Conservation (phyloP, 2,797 vertebrate genomes). For the Ptychobarbus kaznakovi region DNA sequence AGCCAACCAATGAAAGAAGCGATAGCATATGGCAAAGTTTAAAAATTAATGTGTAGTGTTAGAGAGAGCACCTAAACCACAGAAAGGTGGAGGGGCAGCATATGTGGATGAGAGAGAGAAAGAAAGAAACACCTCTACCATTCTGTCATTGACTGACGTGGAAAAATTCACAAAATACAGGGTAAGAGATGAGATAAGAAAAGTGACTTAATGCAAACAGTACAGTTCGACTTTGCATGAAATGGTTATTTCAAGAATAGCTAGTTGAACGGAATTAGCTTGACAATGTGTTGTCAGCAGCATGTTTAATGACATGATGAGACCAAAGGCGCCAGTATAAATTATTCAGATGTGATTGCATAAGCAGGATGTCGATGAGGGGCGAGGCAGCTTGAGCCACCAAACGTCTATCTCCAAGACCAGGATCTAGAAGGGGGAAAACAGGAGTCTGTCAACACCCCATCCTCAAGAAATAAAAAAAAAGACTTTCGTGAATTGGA, state of each 20-base stretch:
- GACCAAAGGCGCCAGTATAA: constrained; percentile 59
- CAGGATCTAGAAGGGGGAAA: constrained; percentile 6
- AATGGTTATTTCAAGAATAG: constrained; percentile 7
- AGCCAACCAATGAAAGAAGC: constrained; percentile 66
- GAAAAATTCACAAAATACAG: neutral
- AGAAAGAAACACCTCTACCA: constrained; percentile 20
- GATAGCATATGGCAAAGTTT: constrained; percentile 71
- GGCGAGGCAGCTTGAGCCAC: constrained; percentile 17
- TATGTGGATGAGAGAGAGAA: constrained; percentile 8
- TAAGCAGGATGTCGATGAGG: constrained; percentile 59
- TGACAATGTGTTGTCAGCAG: constrained; percentile 46
- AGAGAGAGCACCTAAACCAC: constrained; percentile 52
- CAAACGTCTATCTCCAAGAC: neutral
- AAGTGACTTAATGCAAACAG: neutral
- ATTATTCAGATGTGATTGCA: constrained; percentile 70
- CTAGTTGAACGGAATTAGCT: constrained; percentile 4
- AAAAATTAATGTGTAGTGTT: constrained; percentile 71
- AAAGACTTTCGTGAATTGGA: constrained; percentile 50
- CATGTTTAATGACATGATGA: constrained; percentile 62
- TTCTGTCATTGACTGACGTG: constrained; percentile 53
- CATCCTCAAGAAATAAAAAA: constrained; percentile 52
- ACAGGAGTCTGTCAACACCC: constrained; percentile 44
- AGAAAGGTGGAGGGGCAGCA: constrained; percentile 33
- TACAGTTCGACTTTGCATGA: neutral
- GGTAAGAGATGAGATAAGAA: neutral